A percentile compares a stretch with the other conserved stretches of the same genome.
These are phyloP conservation scores for Melanostigma gelatinosum DNA, from an alignment of 2,113 vertebrate genomes.

Conservation along the genomic window DNA sequence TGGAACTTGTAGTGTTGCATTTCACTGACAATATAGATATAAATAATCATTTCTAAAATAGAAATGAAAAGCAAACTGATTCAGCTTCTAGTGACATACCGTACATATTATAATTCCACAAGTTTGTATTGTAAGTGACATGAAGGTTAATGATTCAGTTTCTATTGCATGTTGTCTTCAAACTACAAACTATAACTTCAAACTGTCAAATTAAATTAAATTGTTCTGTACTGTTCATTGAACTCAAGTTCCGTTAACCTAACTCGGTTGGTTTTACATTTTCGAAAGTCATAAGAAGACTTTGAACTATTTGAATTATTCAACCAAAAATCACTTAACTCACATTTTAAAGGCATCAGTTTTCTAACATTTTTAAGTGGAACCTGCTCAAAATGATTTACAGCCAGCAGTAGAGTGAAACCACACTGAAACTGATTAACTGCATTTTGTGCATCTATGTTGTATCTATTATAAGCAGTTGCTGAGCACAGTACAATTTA, in stretches of 20 bases:
- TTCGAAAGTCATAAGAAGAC: too few relatives aligned
- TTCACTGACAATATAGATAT: neutral
- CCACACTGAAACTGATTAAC: too few relatives aligned
- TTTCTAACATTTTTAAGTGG: too few relatives aligned
- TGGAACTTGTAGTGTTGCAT: neutral
- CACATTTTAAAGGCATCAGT: neutral
- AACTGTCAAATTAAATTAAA: too few relatives aligned
- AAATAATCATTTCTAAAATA: neutral
- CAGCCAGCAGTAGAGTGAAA: neutral
- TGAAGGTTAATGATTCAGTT: neutral
- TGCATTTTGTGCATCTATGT: too few relatives aligned
- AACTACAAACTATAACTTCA: too few relatives aligned
- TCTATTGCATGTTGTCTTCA: neutral
- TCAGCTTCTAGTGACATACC: neutral
- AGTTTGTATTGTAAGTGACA: neutral
- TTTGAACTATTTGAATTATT: neutral
- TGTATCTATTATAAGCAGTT: too few relatives aligned
- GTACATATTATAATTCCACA: neutral
- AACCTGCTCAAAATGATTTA: slow-evolving; percentile 1
- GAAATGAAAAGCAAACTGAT: neutral
- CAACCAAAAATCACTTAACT: too few relatives aligned
- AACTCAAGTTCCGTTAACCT: neutral
- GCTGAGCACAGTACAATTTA: too few relatives aligned
- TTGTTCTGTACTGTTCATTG: neutral
- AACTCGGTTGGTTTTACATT: neutral